Base-by-base conservation (phyloP, 1,140 invertebrate species). In the Anoplophora glabripennis region DNA sequence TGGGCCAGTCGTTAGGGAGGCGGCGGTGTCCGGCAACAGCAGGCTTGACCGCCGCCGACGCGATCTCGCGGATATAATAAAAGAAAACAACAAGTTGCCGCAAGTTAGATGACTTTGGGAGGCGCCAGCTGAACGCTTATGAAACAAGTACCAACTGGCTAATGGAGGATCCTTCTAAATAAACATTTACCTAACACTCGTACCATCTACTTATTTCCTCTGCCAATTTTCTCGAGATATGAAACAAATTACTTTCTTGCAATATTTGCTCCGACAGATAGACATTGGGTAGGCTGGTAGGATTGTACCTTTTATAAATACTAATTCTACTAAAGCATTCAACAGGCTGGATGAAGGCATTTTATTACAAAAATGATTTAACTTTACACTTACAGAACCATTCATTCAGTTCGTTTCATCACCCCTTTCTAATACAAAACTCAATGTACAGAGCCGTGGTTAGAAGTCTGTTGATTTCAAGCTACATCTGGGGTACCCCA, bases 71-170 rank as follows among this genome's bases (percentile, higher is more conserved):
- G 21, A 59, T 37, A 47, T 59, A 53, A 53, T 53, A 59, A 59
- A 53, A 59, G 57, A 58, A 58, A 52, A 59, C 44, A 59, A 59
- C 10, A 38, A 58, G 35, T 58, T 40, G 34, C 21, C 14, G 35
- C n/a, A 53, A 36, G 38, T 53, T 47, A 28, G 57, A 59, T 59
- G 57, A 59, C 57, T 59, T 52, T 59, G 34, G 48, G 15, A 17
- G 17, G 57, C 47, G 57, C 51, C 51, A 59, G 49, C 49, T 47
- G 51, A 59, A 59, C 57, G 46, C 53, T 59, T 59, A 59, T 59
- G 53, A 59, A 59, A 28, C 21, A 28, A 28, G 21, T 28, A 28
- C 21, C 21, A 28, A 28, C 21, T 28, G 21, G 21, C 21, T 28
- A 28, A 28, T 28, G 21, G 21, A 28, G 21, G 21, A 28, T 28